Base-by-base conservation (phyloP, 2,797 vertebrate species). In the Silurus lanzhouensis region DNA sequence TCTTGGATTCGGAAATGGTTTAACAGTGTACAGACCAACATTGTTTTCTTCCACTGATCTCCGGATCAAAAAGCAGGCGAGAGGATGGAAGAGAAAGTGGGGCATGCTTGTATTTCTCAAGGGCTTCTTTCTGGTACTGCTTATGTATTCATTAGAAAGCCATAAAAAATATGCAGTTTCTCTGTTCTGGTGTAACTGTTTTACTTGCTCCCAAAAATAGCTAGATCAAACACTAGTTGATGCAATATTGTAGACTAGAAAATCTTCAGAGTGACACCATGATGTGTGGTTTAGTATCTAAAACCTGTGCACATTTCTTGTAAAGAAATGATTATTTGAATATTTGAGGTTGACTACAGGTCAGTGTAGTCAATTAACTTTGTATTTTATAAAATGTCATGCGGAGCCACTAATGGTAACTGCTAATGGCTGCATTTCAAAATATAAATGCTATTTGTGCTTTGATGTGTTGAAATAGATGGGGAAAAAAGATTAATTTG, bases 101-200 rank as follows among this genome's bases (percentile, higher is more conserved):
- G 84, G 87, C 89, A 88, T 82, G 84, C 86, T 86, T 86, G 81
- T 75, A 75, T 81, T 86, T 83, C 89, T 83, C 87, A 83, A 76
- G 87, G 83, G 86, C 80, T 88, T 87, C 61, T 82, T 88, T 88
- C 84, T 85, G 76, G 63, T 66, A 55, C 81, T 88, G 84, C 83
- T 87, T 90, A 85, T 86, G 88, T 83, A 87, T 88, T 86, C 81
- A 88, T 86, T 88, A 86, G 78, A 86, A 87, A 84, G 70, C 76
- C 77, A 85, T 81, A 81, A 64, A 85, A 86, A 88, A 88, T 52
- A 77, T 81, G 81, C 86, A 61, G 52, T 85, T 86, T 72, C 48
- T 79, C 14, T 38, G 38, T 38, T 82, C 48, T 66, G 81, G 67
- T n/a, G 55, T 71, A 76, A 84, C 31, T 22, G 38, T 13, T 64